Percentiles rank a stretch among this genome's conserved stretches.
Evolutionary conservation across 2,113 vertebrate species (phyloP).

Genomic region (Sinosuthora webbiana): DNA sequence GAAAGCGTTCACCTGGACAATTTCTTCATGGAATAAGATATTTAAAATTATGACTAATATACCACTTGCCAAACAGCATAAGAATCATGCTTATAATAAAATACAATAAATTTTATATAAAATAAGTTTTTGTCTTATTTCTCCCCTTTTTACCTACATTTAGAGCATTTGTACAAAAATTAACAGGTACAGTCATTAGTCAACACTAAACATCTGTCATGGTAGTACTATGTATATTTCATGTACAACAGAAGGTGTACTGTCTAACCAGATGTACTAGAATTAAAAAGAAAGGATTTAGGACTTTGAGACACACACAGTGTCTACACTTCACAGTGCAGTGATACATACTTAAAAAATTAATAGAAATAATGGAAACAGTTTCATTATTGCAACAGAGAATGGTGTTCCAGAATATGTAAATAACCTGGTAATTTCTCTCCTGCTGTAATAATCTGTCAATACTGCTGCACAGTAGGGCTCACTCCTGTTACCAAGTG

Average conservation of each 20-base stretch:
- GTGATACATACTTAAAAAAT: neutral
- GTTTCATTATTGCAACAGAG: neutral
- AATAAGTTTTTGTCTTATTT: neutral
- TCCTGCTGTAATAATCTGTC: neutral
- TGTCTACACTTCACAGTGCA: neutral
- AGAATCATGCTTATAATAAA: neutral
- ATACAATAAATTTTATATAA: neutral
- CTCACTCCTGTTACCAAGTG: neutral
- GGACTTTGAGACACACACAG: neutral
- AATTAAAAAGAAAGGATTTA: neutral
- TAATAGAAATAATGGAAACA: neutral
- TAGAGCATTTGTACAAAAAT: neutral
- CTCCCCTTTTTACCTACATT: neutral
- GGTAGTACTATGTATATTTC: neutral
- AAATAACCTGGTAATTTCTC: neutral
- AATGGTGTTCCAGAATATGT: neutral
- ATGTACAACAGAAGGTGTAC: neutral
- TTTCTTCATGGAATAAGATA: neutral
- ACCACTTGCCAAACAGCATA: neutral
- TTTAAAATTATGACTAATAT: neutral
- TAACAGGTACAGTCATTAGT: neutral
- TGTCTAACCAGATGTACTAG: neutral
- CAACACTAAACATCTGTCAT: neutral
- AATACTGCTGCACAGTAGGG: neutral
- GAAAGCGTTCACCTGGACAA: neutral